These are phyloP conservation scores for Tetragonula carbonaria DNA, from an alignment of 2,888 invertebrate genomes.

Conservation along the genomic window DNA sequence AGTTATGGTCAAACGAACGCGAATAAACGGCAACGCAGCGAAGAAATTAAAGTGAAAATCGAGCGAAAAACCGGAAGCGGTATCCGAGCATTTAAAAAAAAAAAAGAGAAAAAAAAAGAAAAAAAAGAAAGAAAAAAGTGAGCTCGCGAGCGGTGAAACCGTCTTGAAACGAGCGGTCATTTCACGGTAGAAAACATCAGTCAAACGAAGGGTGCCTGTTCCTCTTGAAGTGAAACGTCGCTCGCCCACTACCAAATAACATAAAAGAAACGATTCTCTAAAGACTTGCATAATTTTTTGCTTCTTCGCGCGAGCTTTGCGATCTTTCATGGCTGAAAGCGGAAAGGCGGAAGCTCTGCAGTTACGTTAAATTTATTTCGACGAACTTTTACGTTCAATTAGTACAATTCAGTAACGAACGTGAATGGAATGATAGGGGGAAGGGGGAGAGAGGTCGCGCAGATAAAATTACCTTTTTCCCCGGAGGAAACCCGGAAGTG, in stretches of 20 bases:
- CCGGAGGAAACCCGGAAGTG: background rate
- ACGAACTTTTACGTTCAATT: constrained; percentile 44
- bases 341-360: background rate
- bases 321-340: constrained; percentile 12
- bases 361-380: constrained; percentile 60
- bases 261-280: constrained; percentile 58
- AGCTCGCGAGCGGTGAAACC: constrained; percentile 41
- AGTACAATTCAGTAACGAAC: constrained; percentile 40
- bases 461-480: constrained; percentile 28
- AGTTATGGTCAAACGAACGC: background rate
- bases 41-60: constrained; percentile 7
- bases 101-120: no score
- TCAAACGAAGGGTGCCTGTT: constrained; percentile 39
- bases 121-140: no score
- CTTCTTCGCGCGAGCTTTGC: constrained; percentile 48
- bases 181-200: constrained; percentile 58
- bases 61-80: background rate
- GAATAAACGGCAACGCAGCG: background rate
- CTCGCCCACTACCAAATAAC: constrained; percentile 59
- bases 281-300: constrained; percentile 56
- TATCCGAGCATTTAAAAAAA: no score
- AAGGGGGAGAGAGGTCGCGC: background rate
- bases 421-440: background rate
- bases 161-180: constrained; percentile 18
- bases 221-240: constrained; percentile 55